Percentiles rank a stretch among this genome's conserved stretches.
phyloP scores from a whole-genome alignment of 2,888 invertebrate genomes.

The Gryllus longicercus region DNA sequence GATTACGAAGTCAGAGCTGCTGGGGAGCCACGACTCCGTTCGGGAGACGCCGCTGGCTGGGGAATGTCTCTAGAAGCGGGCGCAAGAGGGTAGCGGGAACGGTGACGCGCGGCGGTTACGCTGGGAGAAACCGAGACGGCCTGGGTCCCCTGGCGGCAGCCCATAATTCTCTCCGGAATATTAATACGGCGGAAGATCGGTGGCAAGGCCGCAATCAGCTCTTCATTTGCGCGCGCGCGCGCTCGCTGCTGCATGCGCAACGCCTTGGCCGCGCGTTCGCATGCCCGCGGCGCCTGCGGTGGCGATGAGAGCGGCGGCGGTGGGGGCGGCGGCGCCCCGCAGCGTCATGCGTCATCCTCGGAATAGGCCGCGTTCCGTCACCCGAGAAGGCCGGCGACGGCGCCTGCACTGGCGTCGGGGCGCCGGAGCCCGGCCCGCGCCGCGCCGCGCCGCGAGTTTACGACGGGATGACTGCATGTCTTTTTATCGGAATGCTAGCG shows the following conservation, averaged over 20 bases:
- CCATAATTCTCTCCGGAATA: not conserved
- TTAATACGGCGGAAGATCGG: not conserved
- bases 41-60: too few species aligned
- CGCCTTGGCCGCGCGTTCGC: not conserved
- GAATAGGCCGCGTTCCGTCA: not conserved
- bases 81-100: too few species aligned
- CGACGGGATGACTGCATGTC: too few species aligned
- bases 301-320: not conserved
- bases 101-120: too few species aligned
- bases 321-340: not conserved
- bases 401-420: not conserved
- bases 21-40: too few species aligned
- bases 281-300: not conserved
- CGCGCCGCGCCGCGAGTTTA: not conserved
- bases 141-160: not conserved
- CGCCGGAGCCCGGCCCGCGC: not conserved
- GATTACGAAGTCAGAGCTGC: too few species aligned
- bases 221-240: not conserved
- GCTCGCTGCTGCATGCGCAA: not conserved
- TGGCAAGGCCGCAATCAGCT: slow-evolving; percentile 1
- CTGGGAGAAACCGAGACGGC: too few species aligned
- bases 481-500: too few species aligned
- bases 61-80: too few species aligned
- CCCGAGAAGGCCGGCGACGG: not conserved
- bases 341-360: not conserved